phyloP scores from a whole-genome alignment of 2,888 invertebrate species.

The Ptychoptera contaminata region DNA sequence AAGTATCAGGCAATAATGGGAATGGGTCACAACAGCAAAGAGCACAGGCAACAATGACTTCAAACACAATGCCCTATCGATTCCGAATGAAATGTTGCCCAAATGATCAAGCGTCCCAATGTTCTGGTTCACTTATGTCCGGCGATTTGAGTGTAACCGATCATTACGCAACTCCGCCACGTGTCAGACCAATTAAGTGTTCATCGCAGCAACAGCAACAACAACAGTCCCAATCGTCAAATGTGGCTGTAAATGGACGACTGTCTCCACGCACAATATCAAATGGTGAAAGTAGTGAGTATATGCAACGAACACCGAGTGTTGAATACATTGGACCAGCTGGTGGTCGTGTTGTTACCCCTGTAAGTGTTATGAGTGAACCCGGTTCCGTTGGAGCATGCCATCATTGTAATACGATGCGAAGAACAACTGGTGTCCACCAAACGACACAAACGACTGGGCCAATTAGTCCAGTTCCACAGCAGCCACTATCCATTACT shows the following conservation, averaged over 20 bases:
- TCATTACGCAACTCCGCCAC: conserved; percentile 20
- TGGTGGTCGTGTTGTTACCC: conserved; percentile 17
- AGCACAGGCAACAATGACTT: conserved; percentile 7
- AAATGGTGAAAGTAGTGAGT: neutral
- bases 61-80: conserved; percentile 22
- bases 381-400: conserved; percentile 19
- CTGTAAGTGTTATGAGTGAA: conserved; percentile 15
- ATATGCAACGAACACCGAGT: conserved; percentile 15
- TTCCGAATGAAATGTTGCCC: conserved; percentile 26
- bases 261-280: neutral
- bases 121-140: conserved; percentile 1
- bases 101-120: conserved; percentile 10
- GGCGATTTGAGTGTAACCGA: conserved; percentile 12
- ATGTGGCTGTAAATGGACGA: neutral
- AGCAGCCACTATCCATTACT: conserved; percentile 8
- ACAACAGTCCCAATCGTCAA: neutral
- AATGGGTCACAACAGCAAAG: conserved; percentile 4
- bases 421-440: conserved; percentile 30
- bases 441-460: conserved; percentile 33
- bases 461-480: conserved; percentile 28
- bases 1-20: neutral
- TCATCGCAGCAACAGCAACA: conserved; percentile 3
- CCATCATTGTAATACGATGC: conserved; percentile 27
- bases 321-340: conserved; percentile 16
- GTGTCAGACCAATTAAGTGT: conserved; percentile 14